Base-by-base conservation (phyloP, 2,888 invertebrate species). In the Gryllus longicercus region DNA sequence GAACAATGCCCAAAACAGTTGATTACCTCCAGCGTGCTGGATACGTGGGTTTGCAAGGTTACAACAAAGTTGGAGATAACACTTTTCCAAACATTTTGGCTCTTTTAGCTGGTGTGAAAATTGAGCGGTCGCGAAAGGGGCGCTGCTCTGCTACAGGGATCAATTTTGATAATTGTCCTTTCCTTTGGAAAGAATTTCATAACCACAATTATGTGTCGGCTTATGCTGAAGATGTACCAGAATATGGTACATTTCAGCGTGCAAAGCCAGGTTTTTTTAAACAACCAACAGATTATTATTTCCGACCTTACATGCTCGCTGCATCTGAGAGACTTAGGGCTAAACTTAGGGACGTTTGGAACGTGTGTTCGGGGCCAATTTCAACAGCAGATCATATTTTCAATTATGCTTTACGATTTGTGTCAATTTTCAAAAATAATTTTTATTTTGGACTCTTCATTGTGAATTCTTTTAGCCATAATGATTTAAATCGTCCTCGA, bases 251-350 rank as follows among this genome's bases (percentile, higher is more conserved):
- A 0, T 95, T 94, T 85, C 94, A 93, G 84, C 94, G 92, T 83
- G 85, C 90, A 21, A 93, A 93, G 85, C 88, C 89, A 75, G 94
- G 94, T 1, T 96, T 96, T 85, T 88, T 88, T 10, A 86, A 90
- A 14, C 91, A 91, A 1, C 96, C 97, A 0, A 93, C 94, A 0
- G 95, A 96, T 85, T 95, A 95, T 85, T 96, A 96, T 83, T 88
- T 94, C 83, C 89, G 94, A 79, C 93, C 95, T 0, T 92, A 94
- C 83, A 90, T 93, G 81, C 84, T 92, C 12, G 93, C 93, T 14
- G 90, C 92, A 0, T 77, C 77, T n/a, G 51, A 78, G n/a, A 74
- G 78, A 25, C 78, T 82, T 10, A 12, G 50, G 5, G 49, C n/a
- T 21, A 80, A 79, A 63, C 78, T 25, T 11, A 88, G 90, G 84